A percentile compares a stretch with the other conserved stretches of the same genome.
Conservation (phyloP, 2,113 vertebrate species). For the Coptodon bakossiorum region DNA sequence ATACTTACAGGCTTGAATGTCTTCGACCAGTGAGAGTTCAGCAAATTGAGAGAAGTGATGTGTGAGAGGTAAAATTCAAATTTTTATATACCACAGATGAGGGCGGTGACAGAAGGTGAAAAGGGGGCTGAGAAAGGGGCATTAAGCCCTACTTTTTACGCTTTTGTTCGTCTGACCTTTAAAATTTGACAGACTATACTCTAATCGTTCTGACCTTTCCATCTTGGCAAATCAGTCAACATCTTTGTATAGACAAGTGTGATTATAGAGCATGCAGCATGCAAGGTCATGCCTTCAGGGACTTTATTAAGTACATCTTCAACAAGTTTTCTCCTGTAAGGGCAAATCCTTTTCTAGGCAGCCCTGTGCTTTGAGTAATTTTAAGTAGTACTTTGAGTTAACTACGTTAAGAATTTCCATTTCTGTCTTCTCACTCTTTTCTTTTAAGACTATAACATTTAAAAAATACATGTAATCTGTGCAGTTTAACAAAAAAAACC, state of each 20-base stretch:
- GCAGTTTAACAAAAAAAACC: not conserved
- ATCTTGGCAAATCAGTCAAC: not conserved
- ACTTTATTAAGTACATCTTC: not conserved
- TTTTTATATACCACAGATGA: not conserved
- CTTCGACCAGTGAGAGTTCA: not conserved
- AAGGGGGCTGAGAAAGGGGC: too few relatives aligned
- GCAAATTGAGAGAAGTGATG: not conserved
- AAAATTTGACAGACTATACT: not conserved
- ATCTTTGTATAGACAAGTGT: not conserved
- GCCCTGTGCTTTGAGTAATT: not conserved
- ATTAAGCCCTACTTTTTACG: not conserved
- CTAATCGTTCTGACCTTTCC: accelerated
- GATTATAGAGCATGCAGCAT: not conserved
- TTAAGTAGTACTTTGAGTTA: not conserved
- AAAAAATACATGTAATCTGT: not conserved
- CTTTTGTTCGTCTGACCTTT: not conserved
- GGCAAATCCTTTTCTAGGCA: not conserved
- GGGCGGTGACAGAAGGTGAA: not conserved
- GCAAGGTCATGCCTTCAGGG: not conserved
- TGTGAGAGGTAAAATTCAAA: not conserved
- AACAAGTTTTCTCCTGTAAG: not conserved
- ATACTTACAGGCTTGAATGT: constrained; percentile 4
- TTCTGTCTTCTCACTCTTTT: not conserved
- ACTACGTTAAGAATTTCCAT: accelerated
- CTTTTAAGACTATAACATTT: not conserved